Base-by-base conservation (phyloP, 1,140 invertebrate genomes). In the Aphelenchoides besseyi region DNA sequence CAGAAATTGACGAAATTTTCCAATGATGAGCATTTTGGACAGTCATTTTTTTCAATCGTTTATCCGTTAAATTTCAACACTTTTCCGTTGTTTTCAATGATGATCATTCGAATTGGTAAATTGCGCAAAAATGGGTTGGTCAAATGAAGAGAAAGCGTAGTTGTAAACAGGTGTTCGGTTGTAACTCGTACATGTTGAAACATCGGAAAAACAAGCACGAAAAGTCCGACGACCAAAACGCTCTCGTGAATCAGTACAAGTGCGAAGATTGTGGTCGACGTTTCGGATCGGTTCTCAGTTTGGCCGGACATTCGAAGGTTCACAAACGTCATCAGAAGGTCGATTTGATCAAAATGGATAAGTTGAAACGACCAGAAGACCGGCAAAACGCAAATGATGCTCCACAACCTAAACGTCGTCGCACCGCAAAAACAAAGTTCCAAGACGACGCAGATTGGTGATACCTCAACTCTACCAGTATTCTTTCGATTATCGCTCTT, bases 201-300 rank as follows among this genome's bases (percentile, higher is more conserved):
- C 63, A 66, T 30, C 12, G 12, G 26, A 28, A 66, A 1, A 12
- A 33, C 16, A 66, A 66, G 32, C 63, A 66, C 36, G 16, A 16
- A 0, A 16, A 35, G 1, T 12, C 32, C 26, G n/a, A 61, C 2
- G 32, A 35, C 3, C 32, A 66, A 26, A 29, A 37, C 16, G 1
- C 0, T 23, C n/a, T 36, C 16, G 32, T 66, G 32, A 66, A 37
- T 12, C 16, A 66, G 18, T 66, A 33, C 30, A 9, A 36, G n/a
- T 66, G 63, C 36, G 63, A 66, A 53, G 63, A 66, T 26, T 66
- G 63, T 3, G 63, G 63, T 33, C 63, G 36, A 18, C 30, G 63
- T 3, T 66, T 66, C 63, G 30, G 16, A 16, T 36, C 32, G 16
- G 36, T 29, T 32, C 32, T 33, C 12, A 36, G 32, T 53, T 33